Evolutionary conservation across 53 echinoderm and acorn worm genomes (phyloP).

Genomic region (Zoroaster sp.): DNA sequence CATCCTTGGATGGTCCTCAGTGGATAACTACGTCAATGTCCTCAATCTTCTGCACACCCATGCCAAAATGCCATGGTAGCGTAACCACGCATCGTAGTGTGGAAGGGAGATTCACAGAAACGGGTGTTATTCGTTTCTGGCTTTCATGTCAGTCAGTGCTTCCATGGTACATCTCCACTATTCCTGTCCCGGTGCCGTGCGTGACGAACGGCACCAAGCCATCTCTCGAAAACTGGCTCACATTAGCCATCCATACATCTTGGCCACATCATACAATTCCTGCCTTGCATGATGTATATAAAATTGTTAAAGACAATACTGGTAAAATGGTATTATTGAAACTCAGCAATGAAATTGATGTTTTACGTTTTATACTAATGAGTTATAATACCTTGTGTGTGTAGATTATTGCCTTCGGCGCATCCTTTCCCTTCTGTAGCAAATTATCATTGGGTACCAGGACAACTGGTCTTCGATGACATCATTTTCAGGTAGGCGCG

Average conservation of each 20-base stretch:
- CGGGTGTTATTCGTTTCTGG: not conserved
- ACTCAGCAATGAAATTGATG: no score
- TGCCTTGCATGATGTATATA: no score
- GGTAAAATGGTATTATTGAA: no score
- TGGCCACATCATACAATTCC: not conserved
- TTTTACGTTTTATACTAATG: no score
- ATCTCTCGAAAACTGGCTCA: not conserved
- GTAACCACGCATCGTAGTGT: not conserved
- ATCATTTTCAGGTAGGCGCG: not conserved
- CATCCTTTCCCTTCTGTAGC: not conserved
- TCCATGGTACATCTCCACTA: not conserved
- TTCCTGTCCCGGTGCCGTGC: not conserved
- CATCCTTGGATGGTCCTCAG: not conserved
- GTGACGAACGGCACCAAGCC: not conserved
- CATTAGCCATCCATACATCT: not conserved
- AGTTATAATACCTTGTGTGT: no score
- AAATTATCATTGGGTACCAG: not conserved
- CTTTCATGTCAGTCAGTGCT: not conserved
- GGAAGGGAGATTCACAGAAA: not conserved
- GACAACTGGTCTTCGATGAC: not conserved
- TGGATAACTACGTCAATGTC: not conserved
- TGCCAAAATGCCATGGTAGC: slow-evolving; percentile 3
- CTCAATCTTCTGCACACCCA: not conserved
- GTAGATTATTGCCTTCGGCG: not conserved
- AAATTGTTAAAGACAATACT: no score